phyloP scores from a whole-genome alignment of 2,888 invertebrate genomes.

The Rhopalosiphum nymphaeae region DNA sequence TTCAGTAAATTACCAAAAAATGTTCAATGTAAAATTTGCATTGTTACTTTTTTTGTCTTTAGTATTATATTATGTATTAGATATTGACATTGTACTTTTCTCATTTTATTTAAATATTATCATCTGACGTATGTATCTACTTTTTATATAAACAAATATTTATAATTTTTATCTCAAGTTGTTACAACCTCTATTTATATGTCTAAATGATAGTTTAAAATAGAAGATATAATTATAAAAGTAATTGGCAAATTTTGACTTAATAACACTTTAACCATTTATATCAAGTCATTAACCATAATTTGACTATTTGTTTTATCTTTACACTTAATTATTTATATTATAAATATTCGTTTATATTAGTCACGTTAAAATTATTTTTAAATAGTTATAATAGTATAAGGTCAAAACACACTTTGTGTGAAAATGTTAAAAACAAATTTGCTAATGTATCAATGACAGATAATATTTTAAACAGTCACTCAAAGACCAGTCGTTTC shows the following conservation, averaged over 20 bases:
- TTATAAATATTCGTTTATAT: not conserved
- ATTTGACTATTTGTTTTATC: not conserved
- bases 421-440: not conserved
- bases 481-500: not conserved
- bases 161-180: not conserved
- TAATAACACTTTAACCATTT: not conserved
- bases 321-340: not conserved
- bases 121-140: not conserved
- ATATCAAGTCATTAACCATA: not conserved
- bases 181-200: not conserved
- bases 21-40: too few relatives aligned
- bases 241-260: not conserved
- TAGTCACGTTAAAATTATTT: not conserved
- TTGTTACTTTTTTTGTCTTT: too few relatives aligned
- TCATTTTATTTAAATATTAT: not conserved
- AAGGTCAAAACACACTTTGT: not conserved
- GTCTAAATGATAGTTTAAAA: not conserved
- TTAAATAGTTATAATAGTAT: not conserved
- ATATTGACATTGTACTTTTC: not conserved
- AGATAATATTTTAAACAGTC: not conserved
- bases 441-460: not conserved
- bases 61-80: not conserved
- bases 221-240: not conserved
- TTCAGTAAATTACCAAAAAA: too few relatives aligned
- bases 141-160: not conserved